Evolutionary conservation across 53 echinoderm and acorn worm genomes (phyloP), one percentile per base, ranked within the genome.

Genomic region (Apostichopus leukothele): DNA sequence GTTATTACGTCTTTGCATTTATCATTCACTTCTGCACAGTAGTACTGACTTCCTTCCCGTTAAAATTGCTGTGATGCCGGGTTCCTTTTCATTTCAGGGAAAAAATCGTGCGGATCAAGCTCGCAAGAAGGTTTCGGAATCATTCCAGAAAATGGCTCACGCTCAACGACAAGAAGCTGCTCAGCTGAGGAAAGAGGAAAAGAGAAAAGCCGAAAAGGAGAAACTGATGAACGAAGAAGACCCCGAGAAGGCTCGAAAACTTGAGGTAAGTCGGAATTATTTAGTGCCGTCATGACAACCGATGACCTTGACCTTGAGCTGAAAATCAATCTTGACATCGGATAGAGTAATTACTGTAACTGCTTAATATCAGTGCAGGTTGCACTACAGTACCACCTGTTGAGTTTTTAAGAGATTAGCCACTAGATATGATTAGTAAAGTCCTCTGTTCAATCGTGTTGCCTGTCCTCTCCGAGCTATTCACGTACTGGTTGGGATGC

Each of bases 191-290:
- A 92, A 93, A 1, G 98, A 98, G 73, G 98, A 98, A 86, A 98
- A 98, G 76, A 92, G 95, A 16, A 93, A 94, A 11, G 95, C 88
- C 12, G 95, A 98, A 88, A 98, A 98, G 88, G 98, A 98, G 79
- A 94, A 95, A 53, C 91, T 98, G 80, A 91, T 98, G 89, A 98
- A 98, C n/a, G 98, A 98, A 75, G 98, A 98, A 11, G 98, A 98
- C 81, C 98, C 98, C 4, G 98, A 98, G 16, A 98, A 98, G 77
- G 94, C 94, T 6, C 92, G 98, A 25, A 95, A 95, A 67, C 91
- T 95, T 67, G 98, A 98, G 94, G 98, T 95, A 61, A 88, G 92
- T 59, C 5, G 16, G 7, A 74, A 25, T 7, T 57, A 57, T 57
- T 57, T 57, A 9, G 10, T 57, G 57, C 10, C 57, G 7, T 57